A percentile compares a stretch with the other conserved stretches of the same genome.
Evolutionary conservation across 1,140 invertebrate species (phyloP).

Genomic region (Pseudomyrmex pallidus): DNA sequence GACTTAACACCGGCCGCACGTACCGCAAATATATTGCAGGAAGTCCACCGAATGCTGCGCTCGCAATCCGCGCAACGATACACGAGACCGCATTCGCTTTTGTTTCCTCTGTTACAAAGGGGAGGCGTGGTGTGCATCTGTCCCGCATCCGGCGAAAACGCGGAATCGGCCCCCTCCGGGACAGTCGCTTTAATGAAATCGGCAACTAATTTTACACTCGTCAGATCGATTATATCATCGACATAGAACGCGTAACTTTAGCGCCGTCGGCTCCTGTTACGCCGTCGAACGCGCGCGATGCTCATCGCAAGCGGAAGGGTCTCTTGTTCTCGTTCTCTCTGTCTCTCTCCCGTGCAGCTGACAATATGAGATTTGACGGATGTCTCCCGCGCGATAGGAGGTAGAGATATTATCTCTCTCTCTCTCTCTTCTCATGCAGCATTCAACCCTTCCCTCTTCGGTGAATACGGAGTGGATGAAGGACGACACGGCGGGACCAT

Average conservation of each 20-base stretch:
- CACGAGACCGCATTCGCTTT: constrained; percentile 24
- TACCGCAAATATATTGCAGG: constrained; percentile 46
- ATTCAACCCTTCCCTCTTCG: background rate
- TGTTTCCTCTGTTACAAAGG: background rate
- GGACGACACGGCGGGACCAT: background rate
- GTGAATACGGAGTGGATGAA: too few relatives aligned
- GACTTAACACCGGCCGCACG: constrained; percentile 26
- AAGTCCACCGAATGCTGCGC: constrained; percentile 22
- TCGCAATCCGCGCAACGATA: constrained; percentile 15
- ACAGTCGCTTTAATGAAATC: constrained; percentile 36
- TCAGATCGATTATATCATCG: constrained; percentile 40
- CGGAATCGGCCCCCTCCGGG: background rate
- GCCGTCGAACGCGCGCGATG: background rate
- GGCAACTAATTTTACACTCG: constrained; percentile 59
- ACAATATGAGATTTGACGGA: constrained; percentile 32
- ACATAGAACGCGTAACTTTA: constrained; percentile 33
- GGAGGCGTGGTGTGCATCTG: background rate
- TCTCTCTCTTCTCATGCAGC: background rate
- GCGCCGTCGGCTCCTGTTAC: constrained; percentile 26
- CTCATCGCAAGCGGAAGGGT: background rate
- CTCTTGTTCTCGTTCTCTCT: too few relatives aligned
- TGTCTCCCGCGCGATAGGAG: background rate
- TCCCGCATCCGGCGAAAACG: background rate
- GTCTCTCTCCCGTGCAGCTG: too few relatives aligned
- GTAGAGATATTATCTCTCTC: constrained; percentile 2